Evolutionary conservation across 1,140 invertebrate genomes (phyloP).

Genomic region (Cataglyphis hispanica): DNA sequence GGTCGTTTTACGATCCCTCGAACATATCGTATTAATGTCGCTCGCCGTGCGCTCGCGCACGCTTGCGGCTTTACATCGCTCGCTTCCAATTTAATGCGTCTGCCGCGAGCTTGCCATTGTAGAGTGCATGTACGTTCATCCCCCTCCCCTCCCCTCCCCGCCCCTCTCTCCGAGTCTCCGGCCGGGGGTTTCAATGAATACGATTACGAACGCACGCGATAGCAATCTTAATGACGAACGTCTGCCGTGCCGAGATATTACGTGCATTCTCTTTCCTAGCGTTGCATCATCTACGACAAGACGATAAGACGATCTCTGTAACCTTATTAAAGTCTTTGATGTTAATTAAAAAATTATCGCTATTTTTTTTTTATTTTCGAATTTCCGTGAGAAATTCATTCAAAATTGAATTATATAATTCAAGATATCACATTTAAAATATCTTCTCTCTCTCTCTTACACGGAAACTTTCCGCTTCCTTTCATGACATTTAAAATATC

Average conservation of each 20-base stretch:
- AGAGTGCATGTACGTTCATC: neutral
- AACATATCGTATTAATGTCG: constrained; percentile 72
- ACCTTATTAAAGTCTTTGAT: neutral
- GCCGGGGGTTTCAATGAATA: constrained; percentile 34
- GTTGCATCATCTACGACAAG: neutral
- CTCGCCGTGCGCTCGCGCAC: constrained; percentile 46
- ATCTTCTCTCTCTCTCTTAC: neutral
- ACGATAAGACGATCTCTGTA: neutral
- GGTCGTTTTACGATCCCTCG: constrained; percentile 62
- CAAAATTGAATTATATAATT: neutral
- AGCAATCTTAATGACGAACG: constrained; percentile 49
- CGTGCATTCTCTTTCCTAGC: neutral
- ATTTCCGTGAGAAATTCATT: neutral
- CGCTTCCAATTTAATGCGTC: constrained; percentile 58
- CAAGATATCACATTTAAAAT: too few species aligned
- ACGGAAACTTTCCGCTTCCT: neutral
- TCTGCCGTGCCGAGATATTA: neutral
- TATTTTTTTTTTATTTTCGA: neutral
- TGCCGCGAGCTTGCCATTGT: constrained; percentile 44
- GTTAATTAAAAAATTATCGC: neutral
- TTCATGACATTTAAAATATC: neutral
- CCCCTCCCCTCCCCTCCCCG: too few species aligned
- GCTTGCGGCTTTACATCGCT: constrained; percentile 63
- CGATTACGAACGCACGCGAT: constrained; percentile 38
- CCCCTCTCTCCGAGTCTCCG: neutral